Conservation (phyloP, 2,888 invertebrate genomes). For the Ditula angustiorana region DNA sequence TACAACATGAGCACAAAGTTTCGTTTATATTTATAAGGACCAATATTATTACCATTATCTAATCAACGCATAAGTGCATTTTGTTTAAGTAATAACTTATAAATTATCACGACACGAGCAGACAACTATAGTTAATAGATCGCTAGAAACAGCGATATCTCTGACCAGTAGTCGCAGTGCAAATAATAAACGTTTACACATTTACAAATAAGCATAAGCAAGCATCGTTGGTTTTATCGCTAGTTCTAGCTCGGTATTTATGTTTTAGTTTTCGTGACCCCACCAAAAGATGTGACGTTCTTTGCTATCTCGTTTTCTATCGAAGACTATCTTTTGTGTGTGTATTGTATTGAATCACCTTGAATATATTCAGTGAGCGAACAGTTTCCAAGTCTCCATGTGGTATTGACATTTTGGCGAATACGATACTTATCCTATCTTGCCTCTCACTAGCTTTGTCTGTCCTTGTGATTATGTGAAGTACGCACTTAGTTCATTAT, state of each 20-base stretch:
- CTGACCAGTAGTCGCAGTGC: conserved; percentile 55
- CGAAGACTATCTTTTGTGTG: conserved; percentile 25
- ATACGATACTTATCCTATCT: conserved; percentile 46
- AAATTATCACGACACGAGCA: no score
- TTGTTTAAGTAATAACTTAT: conserved; percentile 16
- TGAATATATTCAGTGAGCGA: conserved; percentile 29
- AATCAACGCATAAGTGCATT: not conserved
- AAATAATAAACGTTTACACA: not conserved
- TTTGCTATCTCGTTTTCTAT: conserved; percentile 29
- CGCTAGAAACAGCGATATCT: conserved; percentile 60
- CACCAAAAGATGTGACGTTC: conserved; percentile 55
- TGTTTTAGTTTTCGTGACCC: conserved; percentile 58
- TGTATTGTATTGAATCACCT: conserved; percentile 28
- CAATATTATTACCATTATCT: not conserved
- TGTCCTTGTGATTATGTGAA: conserved; percentile 55
- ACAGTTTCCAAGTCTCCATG: conserved; percentile 46
- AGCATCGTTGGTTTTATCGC: not conserved
- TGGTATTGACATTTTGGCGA: conserved; percentile 57
- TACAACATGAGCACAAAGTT: not conserved
- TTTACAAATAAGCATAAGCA: not conserved
- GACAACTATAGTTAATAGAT: conserved; percentile 53
- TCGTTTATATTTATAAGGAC: not conserved
- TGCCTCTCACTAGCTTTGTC: conserved; percentile 48
- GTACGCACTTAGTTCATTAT: conserved; percentile 47
- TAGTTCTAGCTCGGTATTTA: not conserved